phyloP scores from a whole-genome alignment of 1,140 invertebrate genomes.

The Pseudoatta argentina region DNA sequence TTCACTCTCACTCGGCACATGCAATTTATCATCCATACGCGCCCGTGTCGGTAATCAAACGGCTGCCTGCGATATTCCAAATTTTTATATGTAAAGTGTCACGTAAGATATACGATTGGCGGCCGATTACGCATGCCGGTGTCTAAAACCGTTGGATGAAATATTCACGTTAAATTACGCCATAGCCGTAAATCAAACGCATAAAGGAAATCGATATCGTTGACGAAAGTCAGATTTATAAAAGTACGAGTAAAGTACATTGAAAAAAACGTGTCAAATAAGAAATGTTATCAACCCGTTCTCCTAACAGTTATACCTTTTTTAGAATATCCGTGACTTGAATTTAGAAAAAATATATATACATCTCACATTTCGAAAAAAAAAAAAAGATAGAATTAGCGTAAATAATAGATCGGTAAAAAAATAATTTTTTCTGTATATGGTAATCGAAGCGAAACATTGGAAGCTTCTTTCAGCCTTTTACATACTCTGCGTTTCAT shows the following conservation, averaged over 20 bases:
- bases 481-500: background rate
- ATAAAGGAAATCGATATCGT: constrained; percentile 18
- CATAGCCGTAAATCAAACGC: constrained; percentile 23
- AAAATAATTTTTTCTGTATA: background rate
- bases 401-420: background rate
- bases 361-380: background rate
- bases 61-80: constrained; percentile 43
- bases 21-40: constrained; percentile 56
- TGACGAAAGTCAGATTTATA: background rate
- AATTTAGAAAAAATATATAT: background rate
- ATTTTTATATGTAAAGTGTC: constrained; percentile 61
- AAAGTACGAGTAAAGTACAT: background rate
- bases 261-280: background rate
- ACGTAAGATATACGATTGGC: constrained; percentile 57
- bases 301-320: background rate
- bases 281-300: background rate
- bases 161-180: constrained; percentile 39
- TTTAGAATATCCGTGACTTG: background rate
- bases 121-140: constrained; percentile 39
- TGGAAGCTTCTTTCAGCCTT: background rate
- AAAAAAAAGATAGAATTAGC: background rate
- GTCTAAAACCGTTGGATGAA: constrained; percentile 41
- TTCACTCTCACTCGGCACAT: constrained; percentile 12
- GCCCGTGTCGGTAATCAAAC: constrained; percentile 55
- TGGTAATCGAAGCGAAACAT: background rate